phyloP scores from a whole-genome alignment of 2,888 invertebrate genomes.

The Euzetes globulus region DNA sequence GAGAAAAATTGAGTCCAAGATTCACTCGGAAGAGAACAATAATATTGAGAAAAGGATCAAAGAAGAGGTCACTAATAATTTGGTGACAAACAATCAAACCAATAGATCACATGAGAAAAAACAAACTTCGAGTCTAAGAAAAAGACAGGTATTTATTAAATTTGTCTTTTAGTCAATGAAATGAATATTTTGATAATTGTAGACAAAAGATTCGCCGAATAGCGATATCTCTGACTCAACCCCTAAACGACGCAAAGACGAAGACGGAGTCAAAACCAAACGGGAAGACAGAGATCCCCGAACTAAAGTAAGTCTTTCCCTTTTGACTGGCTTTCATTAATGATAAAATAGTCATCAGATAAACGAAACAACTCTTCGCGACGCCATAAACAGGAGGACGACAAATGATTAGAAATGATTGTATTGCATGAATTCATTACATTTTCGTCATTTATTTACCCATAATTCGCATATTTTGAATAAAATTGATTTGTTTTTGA shows the following conservation, averaged over 20 bases:
- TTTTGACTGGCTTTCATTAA: background rate
- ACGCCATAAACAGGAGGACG: constrained; percentile 33
- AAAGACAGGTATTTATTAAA: constrained; percentile 10
- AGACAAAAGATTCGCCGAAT: background rate
- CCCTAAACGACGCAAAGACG: constrained; percentile 33
- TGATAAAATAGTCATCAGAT: constrained; percentile 3
- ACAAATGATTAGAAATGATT: constrained; percentile 31
- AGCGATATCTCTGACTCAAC: constrained; percentile 12
- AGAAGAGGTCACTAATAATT: background rate
- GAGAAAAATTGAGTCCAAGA: constrained; percentile 30
- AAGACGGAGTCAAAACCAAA: constrained; percentile 26
- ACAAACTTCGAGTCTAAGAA: background rate
- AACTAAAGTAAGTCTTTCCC: constrained; percentile 23
- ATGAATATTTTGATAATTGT: background rate
- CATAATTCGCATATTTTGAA: constrained; percentile 1
- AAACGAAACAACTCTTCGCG: constrained; percentile 25
- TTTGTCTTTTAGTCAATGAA: too few relatives aligned
- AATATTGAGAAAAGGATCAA: background rate
- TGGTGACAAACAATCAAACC: background rate
- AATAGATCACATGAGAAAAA: constrained; percentile 20
- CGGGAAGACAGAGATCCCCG: constrained; percentile 33
- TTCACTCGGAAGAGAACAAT: background rate
- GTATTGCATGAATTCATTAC: background rate
- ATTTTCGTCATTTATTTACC: constrained; percentile 20
- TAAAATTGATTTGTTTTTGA: background rate